Percentiles rank a stretch among this genome's conserved stretches.
Evolutionary conservation across 2,113 vertebrate species (phyloP).

Genomic region (Apodemus speciosus): DNA sequence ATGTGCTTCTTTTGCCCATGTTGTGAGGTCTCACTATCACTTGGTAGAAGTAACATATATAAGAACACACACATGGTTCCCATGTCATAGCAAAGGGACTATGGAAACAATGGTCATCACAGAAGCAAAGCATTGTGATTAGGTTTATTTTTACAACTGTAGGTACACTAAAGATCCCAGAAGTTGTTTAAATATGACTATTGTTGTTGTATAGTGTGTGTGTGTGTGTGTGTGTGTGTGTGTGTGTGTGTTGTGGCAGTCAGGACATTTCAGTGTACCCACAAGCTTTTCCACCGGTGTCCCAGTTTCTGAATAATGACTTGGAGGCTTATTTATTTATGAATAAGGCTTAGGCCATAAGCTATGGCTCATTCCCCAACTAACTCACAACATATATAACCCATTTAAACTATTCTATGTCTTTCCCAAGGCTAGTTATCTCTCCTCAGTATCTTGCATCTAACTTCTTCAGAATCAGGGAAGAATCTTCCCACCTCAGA

Average conservation of each 20-base stretch:
- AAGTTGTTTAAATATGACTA: not conserved
- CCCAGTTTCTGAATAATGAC: too few species aligned
- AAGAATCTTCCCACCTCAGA: too few species aligned
- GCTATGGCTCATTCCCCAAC: too few species aligned
- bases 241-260: not conserved
- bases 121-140: not conserved
- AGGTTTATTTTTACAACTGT: not conserved
- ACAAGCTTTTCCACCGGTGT: too few species aligned
- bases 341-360: too few species aligned
- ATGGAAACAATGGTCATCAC: slow-evolving; percentile 15
- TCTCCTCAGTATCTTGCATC: too few species aligned
- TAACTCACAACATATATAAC: too few species aligned
- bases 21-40: not conserved
- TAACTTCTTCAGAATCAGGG: too few species aligned
- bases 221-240: not conserved
- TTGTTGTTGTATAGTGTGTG: too few species aligned
- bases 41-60: not conserved
- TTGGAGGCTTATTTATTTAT: too few species aligned
- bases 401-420: too few species aligned
- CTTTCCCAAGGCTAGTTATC: too few species aligned
- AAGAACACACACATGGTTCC: not conserved
- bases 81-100: not conserved
- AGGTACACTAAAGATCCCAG: not conserved
- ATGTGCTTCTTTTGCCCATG: not conserved
- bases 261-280: not conserved